A percentile compares a stretch with the other conserved stretches of the same genome.
Evolutionary conservation across 2,888 invertebrate genomes (phyloP).

Genomic region (Drosophila neotestacea): DNA sequence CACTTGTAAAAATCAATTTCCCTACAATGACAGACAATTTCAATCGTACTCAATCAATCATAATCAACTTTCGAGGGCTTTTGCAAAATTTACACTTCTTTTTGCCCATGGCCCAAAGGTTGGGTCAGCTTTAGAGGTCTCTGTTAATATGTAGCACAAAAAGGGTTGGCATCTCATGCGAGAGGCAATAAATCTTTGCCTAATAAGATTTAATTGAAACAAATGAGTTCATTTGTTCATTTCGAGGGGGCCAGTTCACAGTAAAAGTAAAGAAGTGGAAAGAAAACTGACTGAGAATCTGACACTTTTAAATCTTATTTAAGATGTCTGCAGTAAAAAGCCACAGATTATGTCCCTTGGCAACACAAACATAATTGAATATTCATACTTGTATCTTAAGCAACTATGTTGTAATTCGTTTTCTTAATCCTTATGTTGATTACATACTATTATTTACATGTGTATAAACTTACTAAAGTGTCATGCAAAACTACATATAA

Average conservation of each 20-base stretch:
- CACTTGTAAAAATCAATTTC: conserved; percentile 65
- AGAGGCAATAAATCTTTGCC: conserved; percentile 69
- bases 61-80: conserved; percentile 67
- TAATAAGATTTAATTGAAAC: conserved; percentile 76
- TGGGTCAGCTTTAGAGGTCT: conserved; percentile 41
- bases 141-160: conserved; percentile 13
- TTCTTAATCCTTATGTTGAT: not conserved
- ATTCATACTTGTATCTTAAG: not conserved
- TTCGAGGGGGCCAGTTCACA: conserved; percentile 22
- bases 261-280: conserved; percentile 7
- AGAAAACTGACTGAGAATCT: not conserved
- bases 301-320: not conserved
- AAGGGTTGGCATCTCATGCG: conserved; percentile 66
- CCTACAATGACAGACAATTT: conserved; percentile 51
- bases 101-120: conserved; percentile 17
- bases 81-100: conserved; percentile 47
- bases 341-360: conserved; percentile 5
- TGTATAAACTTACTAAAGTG: too few species aligned
- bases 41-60: conserved; percentile 72
- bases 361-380: not conserved
- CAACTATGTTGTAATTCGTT: not conserved
- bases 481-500: too few species aligned
- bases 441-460: too few species aligned
- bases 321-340: not conserved
- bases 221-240: conserved; percentile 70